These are phyloP conservation scores for Nipponia nippon DNA, from an alignment of 2,113 vertebrate species.

Conservation along the genomic window DNA sequence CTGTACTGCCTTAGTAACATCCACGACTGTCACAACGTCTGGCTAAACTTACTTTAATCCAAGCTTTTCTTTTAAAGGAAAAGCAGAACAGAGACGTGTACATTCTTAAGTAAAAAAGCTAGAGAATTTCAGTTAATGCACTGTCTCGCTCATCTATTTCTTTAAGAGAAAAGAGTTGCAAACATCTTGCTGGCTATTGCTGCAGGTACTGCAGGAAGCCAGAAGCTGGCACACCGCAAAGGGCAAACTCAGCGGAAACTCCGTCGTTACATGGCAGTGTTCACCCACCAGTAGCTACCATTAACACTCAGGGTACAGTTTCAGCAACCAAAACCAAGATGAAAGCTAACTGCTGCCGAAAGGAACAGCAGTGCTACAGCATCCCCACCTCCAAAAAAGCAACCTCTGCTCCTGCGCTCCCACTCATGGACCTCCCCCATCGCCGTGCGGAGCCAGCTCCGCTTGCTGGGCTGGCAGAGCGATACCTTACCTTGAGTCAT, in stretches of 20 bases:
- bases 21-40: neutral
- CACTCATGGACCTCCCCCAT: accelerated
- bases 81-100: neutral
- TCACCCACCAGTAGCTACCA: neutral
- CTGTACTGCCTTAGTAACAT: neutral
- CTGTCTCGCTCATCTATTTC: neutral
- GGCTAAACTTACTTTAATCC: neutral
- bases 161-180: neutral
- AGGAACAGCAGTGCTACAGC: neutral
- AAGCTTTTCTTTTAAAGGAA: neutral
- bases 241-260: conserved; percentile 24
- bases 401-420: neutral
- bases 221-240: conserved; percentile 9
- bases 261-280: neutral
- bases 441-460: neutral
- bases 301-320: neutral
- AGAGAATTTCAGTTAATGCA: neutral
- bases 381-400: neutral
- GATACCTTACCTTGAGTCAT: accelerated
- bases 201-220: conserved; percentile 29
- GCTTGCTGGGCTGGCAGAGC: neutral
- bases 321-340: neutral
- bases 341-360: neutral
- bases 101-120: neutral
- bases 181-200: neutral